Evolutionary conservation across 1,140 invertebrate genomes (phyloP).

Genomic region (Ceratina australensis): DNA sequence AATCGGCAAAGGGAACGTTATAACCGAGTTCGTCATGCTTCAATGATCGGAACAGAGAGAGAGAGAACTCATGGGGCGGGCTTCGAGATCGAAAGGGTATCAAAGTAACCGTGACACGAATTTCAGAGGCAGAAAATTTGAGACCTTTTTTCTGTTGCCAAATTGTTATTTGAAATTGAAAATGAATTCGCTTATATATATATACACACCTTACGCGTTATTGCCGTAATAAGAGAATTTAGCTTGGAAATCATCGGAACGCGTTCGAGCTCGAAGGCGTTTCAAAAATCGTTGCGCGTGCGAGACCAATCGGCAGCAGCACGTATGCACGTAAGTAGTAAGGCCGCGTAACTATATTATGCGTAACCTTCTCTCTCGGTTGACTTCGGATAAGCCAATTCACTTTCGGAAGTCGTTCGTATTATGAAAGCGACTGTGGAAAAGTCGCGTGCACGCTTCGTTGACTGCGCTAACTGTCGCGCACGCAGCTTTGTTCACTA

Average conservation of each 20-base stretch:
- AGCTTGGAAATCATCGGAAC: neutral
- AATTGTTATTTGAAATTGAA: neutral
- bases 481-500: conserved; percentile 9
- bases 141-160: neutral
- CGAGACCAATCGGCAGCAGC: conserved; percentile 11
- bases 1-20: neutral
- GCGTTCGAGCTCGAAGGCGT: conserved; percentile 1
- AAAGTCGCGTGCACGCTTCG: conserved; percentile 63
- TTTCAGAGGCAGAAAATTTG: neutral
- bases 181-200: too few relatives aligned
- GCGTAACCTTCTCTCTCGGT: conserved; percentile 50
- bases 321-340: conserved; percentile 10
- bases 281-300: neutral
- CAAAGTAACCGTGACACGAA: conserved; percentile 11
- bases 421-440: conserved; percentile 64
- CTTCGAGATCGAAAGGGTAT: conserved; percentile 7
- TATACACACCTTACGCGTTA: too few relatives aligned
- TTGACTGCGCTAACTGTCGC: conserved; percentile 53
- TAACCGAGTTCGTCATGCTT: conserved; percentile 18
- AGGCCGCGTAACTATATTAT: conserved; percentile 29
- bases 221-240: neutral
- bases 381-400: conserved; percentile 58
- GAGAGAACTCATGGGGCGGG: conserved; percentile 12
- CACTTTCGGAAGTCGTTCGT: conserved; percentile 63
- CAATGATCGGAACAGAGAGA: neutral